Conservation (phyloP, 1,140 invertebrate genomes). For the Kradibia gibbosae region DNA sequence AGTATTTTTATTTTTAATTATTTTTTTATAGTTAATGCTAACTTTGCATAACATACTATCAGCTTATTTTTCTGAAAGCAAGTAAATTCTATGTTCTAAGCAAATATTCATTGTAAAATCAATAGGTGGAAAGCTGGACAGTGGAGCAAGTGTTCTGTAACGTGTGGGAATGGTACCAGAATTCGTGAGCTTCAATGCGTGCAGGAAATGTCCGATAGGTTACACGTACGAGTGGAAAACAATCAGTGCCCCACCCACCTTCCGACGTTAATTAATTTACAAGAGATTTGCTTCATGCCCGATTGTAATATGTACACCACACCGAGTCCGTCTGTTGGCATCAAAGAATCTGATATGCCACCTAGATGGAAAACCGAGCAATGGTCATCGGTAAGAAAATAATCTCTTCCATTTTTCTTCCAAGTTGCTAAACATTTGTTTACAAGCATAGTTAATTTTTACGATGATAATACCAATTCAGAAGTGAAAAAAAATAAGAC, state of each 20-base stretch:
- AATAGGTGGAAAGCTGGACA: slow-evolving; percentile 61
- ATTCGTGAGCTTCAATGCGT: slow-evolving; percentile 72
- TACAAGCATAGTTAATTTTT: neutral
- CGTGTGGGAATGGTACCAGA: slow-evolving; percentile 79
- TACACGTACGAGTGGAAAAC: slow-evolving; percentile 65
- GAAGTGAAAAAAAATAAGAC: neutral
- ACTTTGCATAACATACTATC: no score
- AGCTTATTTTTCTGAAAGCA: no score
- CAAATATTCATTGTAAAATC: no score
- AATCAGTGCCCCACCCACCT: slow-evolving; percentile 56
- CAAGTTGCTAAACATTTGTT: no score
- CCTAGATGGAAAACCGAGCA: slow-evolving; percentile 56
- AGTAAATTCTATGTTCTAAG: no score
- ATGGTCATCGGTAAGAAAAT: slow-evolving; percentile 60
- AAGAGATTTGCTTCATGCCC: slow-evolving; percentile 34
- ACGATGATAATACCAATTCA: neutral
- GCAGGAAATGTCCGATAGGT: slow-evolving; percentile 53
- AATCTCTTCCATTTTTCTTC: neutral
- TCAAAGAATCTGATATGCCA: neutral
- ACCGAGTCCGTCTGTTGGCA: neutral
- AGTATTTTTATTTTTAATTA: no score
- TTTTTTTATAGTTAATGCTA: no score
- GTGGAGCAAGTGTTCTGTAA: slow-evolving; percentile 76
- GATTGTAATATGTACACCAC: slow-evolving; percentile 31
- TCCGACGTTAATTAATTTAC: neutral